Evolutionary conservation across 2,888 invertebrate genomes (phyloP), one percentile per base, ranked within the genome.

Genomic region (Acronicta leporina): DNA sequence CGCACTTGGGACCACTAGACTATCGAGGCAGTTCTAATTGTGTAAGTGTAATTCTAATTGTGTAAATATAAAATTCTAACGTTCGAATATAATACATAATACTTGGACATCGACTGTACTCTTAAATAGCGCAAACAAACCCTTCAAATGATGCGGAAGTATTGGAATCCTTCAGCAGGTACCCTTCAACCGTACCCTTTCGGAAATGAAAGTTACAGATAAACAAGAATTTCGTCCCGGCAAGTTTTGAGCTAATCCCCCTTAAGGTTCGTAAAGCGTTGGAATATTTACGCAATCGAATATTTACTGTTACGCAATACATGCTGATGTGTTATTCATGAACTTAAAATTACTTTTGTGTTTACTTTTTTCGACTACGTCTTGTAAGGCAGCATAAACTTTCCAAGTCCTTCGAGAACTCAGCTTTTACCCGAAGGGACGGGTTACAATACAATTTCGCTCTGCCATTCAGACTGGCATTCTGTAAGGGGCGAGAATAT

Each of bases 111-210:
- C 30, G 11, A 35, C n/a, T 9, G 10, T 20, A 27, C 44, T n/a
- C n/a, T 44, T 8, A 16, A 30, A 10, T 9, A 44, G 2, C 33
- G 30, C 41, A 44, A 63, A 54, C 41, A 56, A 38, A 58, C 44
- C 38, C 27, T 49, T 6, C n/a, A 30, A 63, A 49, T 20, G 46
- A 42, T 20, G 33, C 0, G 16, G 16, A 63, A 58, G 57, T 58
- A 61, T 50, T 33, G 41, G 44, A 27, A 48, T 61, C 40, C 48
- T 16, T 55, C 41, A 55, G 57, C 38, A 51, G 40, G 54, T 43
- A 47, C n/a, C 27, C 15, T 51, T 2, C 27, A 20, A 49, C 41
- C 46, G n/a, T 10, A 27, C 44, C 27, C 27, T 27, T 40, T 30
- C 9, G 0, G 14, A 13, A 15, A 0, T 0, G 16, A 56, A 59